Evolutionary conservation across 2,113 vertebrate species (phyloP).

Genomic region (Danio rerio): GRCz12tu NC_133192.1:18891501-18892000

Average conservation of each 20-base stretch:
- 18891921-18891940: conserved; percentile 67
- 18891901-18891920: conserved; percentile 68
- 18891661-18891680: conserved; percentile 25
- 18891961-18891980: conserved; percentile 84
- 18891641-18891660: not conserved
- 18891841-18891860: conserved; percentile 2
- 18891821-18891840: conserved; percentile 44
- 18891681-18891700: conserved; percentile 21
- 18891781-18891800: not conserved
- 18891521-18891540: not conserved
- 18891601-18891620: conserved; percentile 11
- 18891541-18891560: not conserved
- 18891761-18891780: conserved; percentile 23
- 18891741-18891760: conserved; percentile 30
- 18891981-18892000: conserved; percentile 70
- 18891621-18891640: conserved; percentile 25
- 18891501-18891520: conserved; percentile 2
- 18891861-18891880: conserved; percentile 20
- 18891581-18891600: not conserved
- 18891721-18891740: conserved; percentile 27
- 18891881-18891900: conserved; percentile 53
- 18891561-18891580: not conserved
- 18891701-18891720: conserved; percentile 30
- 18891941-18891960: conserved; percentile 81
- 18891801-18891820: conserved; percentile 4